Evolutionary conservation across 2,113 vertebrate genomes (phyloP).

Genomic region (Corydoras maculifer): DNA sequence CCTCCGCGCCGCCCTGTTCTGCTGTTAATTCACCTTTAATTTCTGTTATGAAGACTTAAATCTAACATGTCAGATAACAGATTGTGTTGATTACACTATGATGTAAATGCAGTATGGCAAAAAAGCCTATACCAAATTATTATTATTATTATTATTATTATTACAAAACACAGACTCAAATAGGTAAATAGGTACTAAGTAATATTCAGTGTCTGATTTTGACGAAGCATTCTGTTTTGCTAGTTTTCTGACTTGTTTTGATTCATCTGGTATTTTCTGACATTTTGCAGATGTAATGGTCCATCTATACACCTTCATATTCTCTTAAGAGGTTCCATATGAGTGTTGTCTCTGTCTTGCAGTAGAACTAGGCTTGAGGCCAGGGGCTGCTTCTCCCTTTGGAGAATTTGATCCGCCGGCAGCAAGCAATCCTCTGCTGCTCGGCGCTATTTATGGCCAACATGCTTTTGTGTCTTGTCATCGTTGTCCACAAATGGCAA

Average conservation of each 20-base stretch:
- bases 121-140: too few species aligned
- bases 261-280: conserved; percentile 15
- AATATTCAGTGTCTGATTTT: background rate
- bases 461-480: conserved; percentile 95
- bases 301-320: background rate
- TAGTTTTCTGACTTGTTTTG: too few species aligned
- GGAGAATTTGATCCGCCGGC: conserved; percentile 82
- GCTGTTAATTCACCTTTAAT: too few species aligned
- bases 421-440: conserved; percentile 74
- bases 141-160: too few species aligned
- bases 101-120: too few species aligned
- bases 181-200: too few species aligned
- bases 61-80: too few species aligned
- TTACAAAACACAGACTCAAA: too few species aligned
- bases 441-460: conserved; percentile 89
- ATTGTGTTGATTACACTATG: too few species aligned
- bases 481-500: conserved; percentile 90
- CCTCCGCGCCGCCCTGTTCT: too few species aligned
- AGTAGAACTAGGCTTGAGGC: conserved; percentile 63
- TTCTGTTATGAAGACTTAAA: too few species aligned
- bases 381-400: conserved; percentile 71
- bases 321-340: conserved; percentile 52
- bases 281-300: conserved; percentile 26
- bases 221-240: background rate
- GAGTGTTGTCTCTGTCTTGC: conserved; percentile 52